Conservation (phyloP, 2,797 vertebrate species). For the Perodicticus potto region DNA sequence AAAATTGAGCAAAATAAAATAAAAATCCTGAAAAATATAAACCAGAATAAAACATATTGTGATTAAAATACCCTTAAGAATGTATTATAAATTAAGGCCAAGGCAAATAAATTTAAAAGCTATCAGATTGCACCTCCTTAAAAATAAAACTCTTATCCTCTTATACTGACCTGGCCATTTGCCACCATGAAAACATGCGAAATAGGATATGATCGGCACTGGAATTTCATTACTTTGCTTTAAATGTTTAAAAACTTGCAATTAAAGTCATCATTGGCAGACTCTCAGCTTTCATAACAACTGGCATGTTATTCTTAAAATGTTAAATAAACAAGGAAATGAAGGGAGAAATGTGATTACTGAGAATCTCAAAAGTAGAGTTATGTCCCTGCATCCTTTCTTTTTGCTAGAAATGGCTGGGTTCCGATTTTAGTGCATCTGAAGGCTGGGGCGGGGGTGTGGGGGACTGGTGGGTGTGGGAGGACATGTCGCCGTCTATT, state of each 20-base stretch:
- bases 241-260: slow-evolving; percentile 4
- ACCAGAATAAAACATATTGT: slow-evolving; percentile 45
- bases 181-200: slow-evolving; percentile 41
- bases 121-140: neutral
- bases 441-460: neutral
- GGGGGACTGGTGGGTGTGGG: neutral
- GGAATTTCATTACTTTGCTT: neutral
- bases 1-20: neutral
- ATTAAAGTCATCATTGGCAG: neutral
- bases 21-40: slow-evolving; percentile 4
- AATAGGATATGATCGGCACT: neutral
- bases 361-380: slow-evolving; percentile 8
- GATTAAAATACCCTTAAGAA: slow-evolving; percentile 51
- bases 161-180: neutral
- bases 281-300: slow-evolving; percentile 33
- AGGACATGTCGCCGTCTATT: neutral
- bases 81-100: neutral
- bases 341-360: neutral
- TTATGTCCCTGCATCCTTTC: slow-evolving; percentile 24
- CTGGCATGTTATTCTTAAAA: slow-evolving; percentile 27
- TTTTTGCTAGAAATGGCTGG: neutral
- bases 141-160: neutral
- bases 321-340: slow-evolving; percentile 2
- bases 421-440: neutral
- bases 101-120: slow-evolving; percentile 39